Conservation (phyloP, 2,888 invertebrate species). For the Plusia festucae region DNA sequence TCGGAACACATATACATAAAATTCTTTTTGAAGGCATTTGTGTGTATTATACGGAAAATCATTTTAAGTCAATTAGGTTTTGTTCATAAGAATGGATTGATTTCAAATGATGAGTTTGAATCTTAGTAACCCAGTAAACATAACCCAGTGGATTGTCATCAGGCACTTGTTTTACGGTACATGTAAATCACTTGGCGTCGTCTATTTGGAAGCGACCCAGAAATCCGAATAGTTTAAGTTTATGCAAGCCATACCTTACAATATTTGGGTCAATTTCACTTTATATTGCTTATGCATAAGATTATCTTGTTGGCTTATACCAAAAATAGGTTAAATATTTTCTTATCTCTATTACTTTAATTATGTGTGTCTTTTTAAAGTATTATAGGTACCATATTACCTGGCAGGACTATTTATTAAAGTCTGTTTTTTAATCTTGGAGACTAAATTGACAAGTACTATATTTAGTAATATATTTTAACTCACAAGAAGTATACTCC, state of each 20-base stretch:
- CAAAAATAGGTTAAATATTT: background rate
- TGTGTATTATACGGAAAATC: too few relatives aligned
- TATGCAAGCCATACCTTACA: constrained; percentile 69
- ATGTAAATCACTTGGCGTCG: constrained; percentile 69
- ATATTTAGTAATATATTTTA: too few relatives aligned
- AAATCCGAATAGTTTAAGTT: constrained; percentile 69
- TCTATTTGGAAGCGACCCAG: constrained; percentile 76
- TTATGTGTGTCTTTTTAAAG: too few relatives aligned
- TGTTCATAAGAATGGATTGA: too few relatives aligned
- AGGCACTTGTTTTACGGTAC: constrained; percentile 68
- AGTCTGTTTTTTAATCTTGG: too few relatives aligned
- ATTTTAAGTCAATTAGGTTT: too few relatives aligned
- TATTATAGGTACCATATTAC: too few relatives aligned
- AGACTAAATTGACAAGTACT: too few relatives aligned
- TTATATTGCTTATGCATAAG: constrained; percentile 65
- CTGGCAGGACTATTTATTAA: too few relatives aligned
- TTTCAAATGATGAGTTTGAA: too few relatives aligned
- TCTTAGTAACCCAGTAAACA: constrained; percentile 10
- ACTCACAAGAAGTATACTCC: too few relatives aligned
- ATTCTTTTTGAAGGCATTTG: background rate
- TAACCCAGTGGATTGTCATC: constrained; percentile 58
- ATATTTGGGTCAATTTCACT: constrained; percentile 76
- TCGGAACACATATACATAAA: background rate
- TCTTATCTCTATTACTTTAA: too few relatives aligned
- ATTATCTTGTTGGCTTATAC: constrained; percentile 15